phyloP scores from a whole-genome alignment of 1,140 invertebrate species.

The Oreohelix idahoensis region DNA sequence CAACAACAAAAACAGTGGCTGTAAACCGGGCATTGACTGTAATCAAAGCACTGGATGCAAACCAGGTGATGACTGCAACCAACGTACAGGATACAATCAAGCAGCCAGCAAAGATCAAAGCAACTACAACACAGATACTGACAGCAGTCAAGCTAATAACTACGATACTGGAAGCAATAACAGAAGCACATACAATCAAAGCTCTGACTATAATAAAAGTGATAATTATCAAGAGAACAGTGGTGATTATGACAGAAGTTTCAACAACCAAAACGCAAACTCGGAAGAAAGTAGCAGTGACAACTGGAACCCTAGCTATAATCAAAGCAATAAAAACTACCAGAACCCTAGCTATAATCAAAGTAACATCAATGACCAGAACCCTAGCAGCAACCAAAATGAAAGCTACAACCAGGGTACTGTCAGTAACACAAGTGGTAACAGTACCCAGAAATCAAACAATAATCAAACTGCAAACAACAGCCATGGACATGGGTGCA shows the following conservation, averaged over 20 bases:
- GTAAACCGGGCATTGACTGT: neutral
- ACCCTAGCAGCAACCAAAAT: neutral
- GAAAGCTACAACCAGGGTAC: neutral
- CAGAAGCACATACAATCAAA: neutral
- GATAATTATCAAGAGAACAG: neutral
- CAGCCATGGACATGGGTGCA: neutral
- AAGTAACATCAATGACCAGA: neutral
- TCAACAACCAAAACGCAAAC: too few relatives aligned
- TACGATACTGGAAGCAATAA: too few relatives aligned
- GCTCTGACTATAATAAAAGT: neutral
- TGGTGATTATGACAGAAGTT: neutral
- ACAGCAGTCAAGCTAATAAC: too few relatives aligned
- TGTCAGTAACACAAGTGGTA: neutral
- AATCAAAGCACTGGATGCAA: neutral
- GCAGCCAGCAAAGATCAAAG: neutral
- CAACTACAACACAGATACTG: too few relatives aligned
- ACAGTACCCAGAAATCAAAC: neutral
- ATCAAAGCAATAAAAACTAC: neutral
- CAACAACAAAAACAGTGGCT: neutral
- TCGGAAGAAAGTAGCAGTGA: too few relatives aligned
- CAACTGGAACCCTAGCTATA: neutral
- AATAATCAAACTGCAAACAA: neutral
- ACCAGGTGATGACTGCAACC: neutral
- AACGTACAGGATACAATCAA: neutral
- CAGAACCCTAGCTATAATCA: neutral